These are phyloP conservation scores for Amblyopsis hoosieri DNA, from an alignment of 2,797 vertebrate species.

Conservation along the genomic window DNA sequence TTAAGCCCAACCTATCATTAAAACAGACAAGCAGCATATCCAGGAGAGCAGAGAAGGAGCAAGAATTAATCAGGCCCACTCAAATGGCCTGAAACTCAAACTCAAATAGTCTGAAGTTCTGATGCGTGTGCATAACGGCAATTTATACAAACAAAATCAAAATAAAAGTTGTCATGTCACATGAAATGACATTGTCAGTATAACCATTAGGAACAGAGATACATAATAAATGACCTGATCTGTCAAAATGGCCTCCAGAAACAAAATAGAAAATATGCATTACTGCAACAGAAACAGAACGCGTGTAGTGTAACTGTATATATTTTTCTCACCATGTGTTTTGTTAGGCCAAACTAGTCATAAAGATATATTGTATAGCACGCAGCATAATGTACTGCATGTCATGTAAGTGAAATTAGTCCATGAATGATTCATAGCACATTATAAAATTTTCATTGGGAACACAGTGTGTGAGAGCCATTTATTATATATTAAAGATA, in stretches of 20 bases:
- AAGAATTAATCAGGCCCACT: constrained; percentile 62
- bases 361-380: constrained; percentile 44
- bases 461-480: constrained; percentile 45
- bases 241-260: constrained; percentile 21
- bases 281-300: background rate
- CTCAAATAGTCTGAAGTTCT: constrained; percentile 25
- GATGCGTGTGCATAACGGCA: constrained; percentile 26
- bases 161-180: background rate
- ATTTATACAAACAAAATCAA: too few species aligned
- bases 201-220: constrained; percentile 13
- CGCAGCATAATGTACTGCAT: constrained; percentile 56
- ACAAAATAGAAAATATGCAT: too few species aligned
- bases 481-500: constrained; percentile 63
- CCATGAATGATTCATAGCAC: constrained; percentile 69
- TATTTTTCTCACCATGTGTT: too few species aligned
- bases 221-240: constrained; percentile 19
- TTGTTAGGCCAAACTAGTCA: constrained; percentile 40
- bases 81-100: too few species aligned
- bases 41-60: constrained; percentile 45
- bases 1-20: constrained; percentile 64
- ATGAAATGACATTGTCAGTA: constrained; percentile 19
- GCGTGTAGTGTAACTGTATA: constrained; percentile 21
- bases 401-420: constrained; percentile 70
- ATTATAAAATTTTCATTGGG: constrained; percentile 58
- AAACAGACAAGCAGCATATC: constrained; percentile 61